Conservation (phyloP, 2,888 invertebrate species). For the Drosophila silvestris region DNA sequence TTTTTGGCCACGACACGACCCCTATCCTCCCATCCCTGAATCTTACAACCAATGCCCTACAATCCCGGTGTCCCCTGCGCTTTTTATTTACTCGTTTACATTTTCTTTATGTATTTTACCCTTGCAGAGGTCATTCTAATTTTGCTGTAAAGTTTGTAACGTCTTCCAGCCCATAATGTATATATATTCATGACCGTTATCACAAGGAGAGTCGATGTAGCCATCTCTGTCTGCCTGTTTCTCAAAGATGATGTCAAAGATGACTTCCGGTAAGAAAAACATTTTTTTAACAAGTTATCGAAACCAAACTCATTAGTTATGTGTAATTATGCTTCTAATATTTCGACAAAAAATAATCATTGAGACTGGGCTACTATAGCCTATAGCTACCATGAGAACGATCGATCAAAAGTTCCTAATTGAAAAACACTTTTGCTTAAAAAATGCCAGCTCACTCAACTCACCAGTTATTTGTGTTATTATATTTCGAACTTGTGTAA, state of each 20-base stretch:
- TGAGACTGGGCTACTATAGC: not conserved
- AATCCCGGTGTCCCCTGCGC: slow-evolving; percentile 10
- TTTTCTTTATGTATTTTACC: slow-evolving; percentile 57
- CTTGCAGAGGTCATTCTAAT: not conserved
- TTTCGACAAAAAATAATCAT: not conserved
- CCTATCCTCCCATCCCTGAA: not conserved
- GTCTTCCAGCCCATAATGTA: not conserved
- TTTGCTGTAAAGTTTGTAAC: not conserved
- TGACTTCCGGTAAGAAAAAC: not conserved
- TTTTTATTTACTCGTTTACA: slow-evolving; percentile 71
- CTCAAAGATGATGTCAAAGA: not conserved
- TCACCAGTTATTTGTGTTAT: not conserved
- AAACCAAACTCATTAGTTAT: not conserved
- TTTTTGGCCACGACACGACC: slow-evolving; percentile 38
- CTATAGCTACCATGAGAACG: not conserved
- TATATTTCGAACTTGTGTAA: not conserved
- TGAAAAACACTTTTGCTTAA: not conserved
- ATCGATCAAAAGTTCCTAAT: not conserved
- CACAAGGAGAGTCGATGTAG: not conserved
- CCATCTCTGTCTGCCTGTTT: not conserved
- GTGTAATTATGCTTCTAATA: not conserved
- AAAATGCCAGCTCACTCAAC: not conserved
- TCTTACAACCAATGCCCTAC: not conserved
- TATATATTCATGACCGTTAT: not conserved
- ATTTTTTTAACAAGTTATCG: not conserved